Percentiles rank a stretch among this genome's conserved stretches.
These are phyloP conservation scores for Myotis lucifugus DNA, from an alignment of 2,113 vertebrate species.

Conservation along the genomic window DNA sequence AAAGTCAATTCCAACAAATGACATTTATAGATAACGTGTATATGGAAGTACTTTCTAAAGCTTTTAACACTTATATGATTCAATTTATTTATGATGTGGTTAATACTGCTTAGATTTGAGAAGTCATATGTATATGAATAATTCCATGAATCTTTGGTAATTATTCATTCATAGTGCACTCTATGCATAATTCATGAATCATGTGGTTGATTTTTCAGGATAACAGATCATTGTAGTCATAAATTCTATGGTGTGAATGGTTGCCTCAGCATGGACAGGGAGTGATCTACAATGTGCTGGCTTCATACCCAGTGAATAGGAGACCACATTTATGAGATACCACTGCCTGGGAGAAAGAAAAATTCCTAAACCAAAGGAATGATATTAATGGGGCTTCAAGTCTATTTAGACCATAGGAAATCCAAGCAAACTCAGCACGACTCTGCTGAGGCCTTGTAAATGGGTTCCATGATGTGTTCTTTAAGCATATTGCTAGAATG, in stretches of 20 bases:
- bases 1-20: background rate
- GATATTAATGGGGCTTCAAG: background rate
- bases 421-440: background rate
- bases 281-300: background rate
- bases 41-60: slow-evolving; percentile 1
- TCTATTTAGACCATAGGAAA: background rate
- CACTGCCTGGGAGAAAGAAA: background rate
- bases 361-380: background rate
- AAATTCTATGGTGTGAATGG: background rate
- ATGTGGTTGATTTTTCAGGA: background rate
- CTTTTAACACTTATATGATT: background rate
- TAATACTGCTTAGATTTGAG: background rate
- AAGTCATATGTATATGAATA: background rate
- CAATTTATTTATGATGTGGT: background rate
- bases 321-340: background rate
- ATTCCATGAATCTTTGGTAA: background rate
- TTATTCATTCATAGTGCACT: background rate
- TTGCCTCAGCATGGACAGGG: background rate
- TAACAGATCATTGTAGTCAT: background rate
- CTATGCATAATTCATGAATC: background rate
- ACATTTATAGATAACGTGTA: background rate
- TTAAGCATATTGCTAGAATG: background rate
- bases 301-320: background rate
- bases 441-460: background rate
- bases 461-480: background rate